phyloP scores from a whole-genome alignment of 2,113 vertebrate genomes.

The Lophius piscatorius region DNA sequence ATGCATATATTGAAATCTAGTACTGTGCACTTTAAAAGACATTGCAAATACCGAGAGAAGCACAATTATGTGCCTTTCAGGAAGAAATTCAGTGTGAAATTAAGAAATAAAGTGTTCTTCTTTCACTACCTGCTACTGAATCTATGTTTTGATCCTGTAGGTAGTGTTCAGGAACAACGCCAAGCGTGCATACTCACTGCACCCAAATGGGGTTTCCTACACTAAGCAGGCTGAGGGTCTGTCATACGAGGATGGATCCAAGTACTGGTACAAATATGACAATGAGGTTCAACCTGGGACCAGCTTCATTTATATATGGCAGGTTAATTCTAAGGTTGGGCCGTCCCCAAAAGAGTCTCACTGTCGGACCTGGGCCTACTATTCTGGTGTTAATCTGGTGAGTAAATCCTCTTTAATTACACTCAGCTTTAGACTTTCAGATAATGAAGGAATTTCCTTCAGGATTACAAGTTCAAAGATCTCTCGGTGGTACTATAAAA shows the following conservation, averaged over 20 bases:
- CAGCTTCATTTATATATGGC: constrained; percentile 91
- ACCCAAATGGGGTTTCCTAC: constrained; percentile 88
- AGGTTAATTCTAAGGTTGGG: constrained; percentile 75
- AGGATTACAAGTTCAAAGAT: no score
- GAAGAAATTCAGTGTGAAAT: no score
- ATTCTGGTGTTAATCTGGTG: constrained; percentile 92
- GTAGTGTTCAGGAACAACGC: constrained; percentile 93
- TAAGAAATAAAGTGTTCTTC: no score
- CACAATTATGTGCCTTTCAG: no score
- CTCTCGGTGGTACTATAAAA: no score
- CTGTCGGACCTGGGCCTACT: constrained; percentile 93
- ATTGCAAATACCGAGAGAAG: no score
- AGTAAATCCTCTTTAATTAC: constrained; percentile 65
- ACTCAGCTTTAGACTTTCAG: no score
- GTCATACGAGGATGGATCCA: constrained; percentile 89
- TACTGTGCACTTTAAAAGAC: no score
- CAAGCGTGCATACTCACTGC: constrained; percentile 88
- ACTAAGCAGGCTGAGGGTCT: constrained; percentile 70
- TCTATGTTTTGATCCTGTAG: constrained; percentile 63
- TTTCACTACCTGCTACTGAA: background rate
- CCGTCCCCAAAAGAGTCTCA: constrained; percentile 78
- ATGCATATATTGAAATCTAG: no score
- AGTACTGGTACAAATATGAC: constrained; percentile 87
- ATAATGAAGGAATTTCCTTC: no score
- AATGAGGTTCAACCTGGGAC: constrained; percentile 84